Evolutionary conservation across 2,113 vertebrate species (phyloP).

Genomic region (Siphamia tubifer): DNA sequence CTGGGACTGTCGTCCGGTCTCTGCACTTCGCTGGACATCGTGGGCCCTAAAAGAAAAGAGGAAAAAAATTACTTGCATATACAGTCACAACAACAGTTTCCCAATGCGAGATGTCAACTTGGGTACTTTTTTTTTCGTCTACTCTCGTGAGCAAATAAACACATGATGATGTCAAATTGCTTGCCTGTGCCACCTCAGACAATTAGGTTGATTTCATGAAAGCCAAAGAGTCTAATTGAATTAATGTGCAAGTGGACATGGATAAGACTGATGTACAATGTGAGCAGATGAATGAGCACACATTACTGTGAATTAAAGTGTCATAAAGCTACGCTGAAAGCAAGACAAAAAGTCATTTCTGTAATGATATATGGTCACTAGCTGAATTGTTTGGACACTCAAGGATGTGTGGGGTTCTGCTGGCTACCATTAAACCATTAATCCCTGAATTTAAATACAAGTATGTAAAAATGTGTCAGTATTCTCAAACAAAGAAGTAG

Average conservation of each 20-base stretch:
- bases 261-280: not conserved
- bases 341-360: not conserved
- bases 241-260: not conserved
- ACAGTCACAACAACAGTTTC: no score
- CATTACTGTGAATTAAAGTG: not conserved
- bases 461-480: no score
- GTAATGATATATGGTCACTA: conserved; percentile 7
- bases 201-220: not conserved
- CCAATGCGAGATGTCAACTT: no score
- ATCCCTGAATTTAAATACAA: no score
- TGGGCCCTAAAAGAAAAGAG: conserved; percentile 73
- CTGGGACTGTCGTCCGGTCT: conserved; percentile 98
- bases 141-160: not conserved
- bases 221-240: not conserved
- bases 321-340: not conserved
- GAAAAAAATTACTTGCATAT: not conserved
- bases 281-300: not conserved
- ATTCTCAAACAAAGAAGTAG: no score
- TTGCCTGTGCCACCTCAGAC: not conserved
- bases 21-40: conserved; percentile 97
- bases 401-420: no score
- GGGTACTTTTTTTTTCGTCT: not conserved
- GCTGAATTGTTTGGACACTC: not conserved
- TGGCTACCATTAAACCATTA: no score
- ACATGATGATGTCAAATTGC: not conserved